Conservation (phyloP, 2,113 vertebrate genomes). For the Pituophis catenifer region DNA sequence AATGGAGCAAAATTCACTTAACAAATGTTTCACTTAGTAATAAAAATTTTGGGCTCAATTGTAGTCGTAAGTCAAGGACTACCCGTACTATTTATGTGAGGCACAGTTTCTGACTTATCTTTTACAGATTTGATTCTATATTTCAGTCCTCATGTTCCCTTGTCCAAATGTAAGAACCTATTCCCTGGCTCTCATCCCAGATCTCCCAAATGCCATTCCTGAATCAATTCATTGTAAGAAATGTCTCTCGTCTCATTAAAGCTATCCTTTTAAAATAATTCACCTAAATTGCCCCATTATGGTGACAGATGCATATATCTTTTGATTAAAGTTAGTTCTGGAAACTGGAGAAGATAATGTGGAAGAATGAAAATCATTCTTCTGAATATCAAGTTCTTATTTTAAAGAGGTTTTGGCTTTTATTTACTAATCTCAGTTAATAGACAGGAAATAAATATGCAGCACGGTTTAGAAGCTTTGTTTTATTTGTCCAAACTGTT, state of each 20-base stretch:
- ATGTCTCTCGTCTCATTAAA: background rate
- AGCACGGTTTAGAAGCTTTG: rapidly evolving
- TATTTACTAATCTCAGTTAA: conserved; percentile 16
- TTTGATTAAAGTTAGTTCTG: conserved; percentile 29
- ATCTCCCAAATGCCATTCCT: rapidly evolving
- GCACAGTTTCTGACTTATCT: background rate
- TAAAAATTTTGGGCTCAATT: no score
- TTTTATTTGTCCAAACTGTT: background rate
- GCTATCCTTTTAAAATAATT: background rate
- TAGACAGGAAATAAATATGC: conserved; percentile 5
- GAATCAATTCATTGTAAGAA: background rate
- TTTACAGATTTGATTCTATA: background rate
- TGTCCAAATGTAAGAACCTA: background rate
- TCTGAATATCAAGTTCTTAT: conserved; percentile 9
- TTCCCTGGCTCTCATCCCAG: background rate
- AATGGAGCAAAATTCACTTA: no score
- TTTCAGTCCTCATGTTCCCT: background rate
- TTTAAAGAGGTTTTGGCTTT: conserved; percentile 39
- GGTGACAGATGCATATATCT: background rate
- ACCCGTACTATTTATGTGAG: background rate
- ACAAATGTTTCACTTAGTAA: no score
- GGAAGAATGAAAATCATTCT: conserved; percentile 4
- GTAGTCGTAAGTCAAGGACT: no score
- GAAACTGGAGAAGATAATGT: background rate
- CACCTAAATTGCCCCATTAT: background rate